Conservation (phyloP, 2,797 vertebrate species). For the Epinephelus awoara region DNA sequence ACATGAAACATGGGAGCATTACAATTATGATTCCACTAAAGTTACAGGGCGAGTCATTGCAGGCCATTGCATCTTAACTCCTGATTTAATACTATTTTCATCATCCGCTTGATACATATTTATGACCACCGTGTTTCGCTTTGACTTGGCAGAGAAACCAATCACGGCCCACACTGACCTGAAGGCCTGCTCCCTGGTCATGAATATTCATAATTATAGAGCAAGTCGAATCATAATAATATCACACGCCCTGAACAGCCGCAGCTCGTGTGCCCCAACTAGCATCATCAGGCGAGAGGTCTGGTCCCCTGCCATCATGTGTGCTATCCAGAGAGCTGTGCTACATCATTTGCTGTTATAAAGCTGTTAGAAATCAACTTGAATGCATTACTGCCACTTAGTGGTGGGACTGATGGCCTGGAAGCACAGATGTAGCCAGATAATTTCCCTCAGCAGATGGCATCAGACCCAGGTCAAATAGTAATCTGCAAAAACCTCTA, state of each 20-base stretch:
- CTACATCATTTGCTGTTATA: slow-evolving; percentile 65
- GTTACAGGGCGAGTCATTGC: slow-evolving; percentile 46
- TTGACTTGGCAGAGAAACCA: slow-evolving; percentile 62
- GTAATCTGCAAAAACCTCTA: slow-evolving; percentile 23
- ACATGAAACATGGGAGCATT: slow-evolving; percentile 25
- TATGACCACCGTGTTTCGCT: slow-evolving; percentile 65
- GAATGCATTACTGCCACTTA: slow-evolving; percentile 73
- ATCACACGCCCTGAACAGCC: slow-evolving; percentile 38
- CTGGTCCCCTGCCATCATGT: slow-evolving; percentile 64
- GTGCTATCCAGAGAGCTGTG: slow-evolving; percentile 46
- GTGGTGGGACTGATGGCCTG: slow-evolving; percentile 59
- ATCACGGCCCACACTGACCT: slow-evolving; percentile 65
- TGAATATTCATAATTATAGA: slow-evolving; percentile 68
- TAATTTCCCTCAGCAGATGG: slow-evolving; percentile 63
- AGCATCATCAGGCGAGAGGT: slow-evolving; percentile 46
- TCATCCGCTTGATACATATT: slow-evolving; percentile 70
- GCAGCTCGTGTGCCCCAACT: slow-evolving; percentile 46
- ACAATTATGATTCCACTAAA: slow-evolving; percentile 15
- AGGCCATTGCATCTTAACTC: slow-evolving; percentile 53
- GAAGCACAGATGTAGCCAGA: slow-evolving; percentile 57
- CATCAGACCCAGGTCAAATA: slow-evolving; percentile 58
- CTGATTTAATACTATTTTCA: slow-evolving; percentile 59
- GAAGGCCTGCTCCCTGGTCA: slow-evolving; percentile 48
- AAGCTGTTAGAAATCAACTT: slow-evolving; percentile 67
- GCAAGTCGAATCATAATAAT: slow-evolving; percentile 44